phyloP scores from a whole-genome alignment of 2,113 vertebrate genomes.

The Calyptomena viridis region DNA sequence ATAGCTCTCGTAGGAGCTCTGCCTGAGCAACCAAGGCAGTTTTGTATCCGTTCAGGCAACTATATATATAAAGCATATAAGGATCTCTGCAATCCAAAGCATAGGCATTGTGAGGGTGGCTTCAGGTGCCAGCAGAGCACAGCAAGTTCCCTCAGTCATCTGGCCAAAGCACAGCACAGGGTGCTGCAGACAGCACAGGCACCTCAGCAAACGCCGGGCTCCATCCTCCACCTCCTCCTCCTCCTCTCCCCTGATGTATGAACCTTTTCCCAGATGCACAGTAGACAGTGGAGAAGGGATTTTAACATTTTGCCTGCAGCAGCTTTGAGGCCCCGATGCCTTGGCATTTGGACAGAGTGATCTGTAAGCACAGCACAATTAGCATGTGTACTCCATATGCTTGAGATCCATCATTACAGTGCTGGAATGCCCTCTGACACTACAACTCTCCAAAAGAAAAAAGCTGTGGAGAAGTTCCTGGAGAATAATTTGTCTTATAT shows the following conservation, averaged over 20 bases:
- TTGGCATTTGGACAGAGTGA: constrained; percentile 50
- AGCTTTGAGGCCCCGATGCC: constrained; percentile 8
- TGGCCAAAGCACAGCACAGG: neutral
- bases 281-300: neutral
- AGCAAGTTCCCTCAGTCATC: neutral
- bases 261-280: neutral
- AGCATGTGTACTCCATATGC: constrained; percentile 57
- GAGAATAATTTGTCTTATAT: constrained; percentile 7
- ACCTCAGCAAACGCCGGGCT: neutral
- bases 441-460: neutral
- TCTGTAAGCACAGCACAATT: constrained; percentile 5
- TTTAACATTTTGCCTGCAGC: constrained; percentile 53
- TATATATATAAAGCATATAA: neutral
- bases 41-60: neutral
- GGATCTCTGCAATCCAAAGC: neutral
- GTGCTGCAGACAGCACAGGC: neutral
- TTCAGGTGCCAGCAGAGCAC: neutral
- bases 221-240: neutral
- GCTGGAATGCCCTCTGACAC: neutral
- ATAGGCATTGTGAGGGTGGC: neutral
- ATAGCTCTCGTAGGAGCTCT: neutral
- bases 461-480: neutral
- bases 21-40: neutral
- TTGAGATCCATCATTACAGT: neutral
- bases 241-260: neutral